These are phyloP conservation scores for Thamnophis elegans DNA, from an alignment of 2,797 vertebrate species.

Conservation along the genomic window DNA sequence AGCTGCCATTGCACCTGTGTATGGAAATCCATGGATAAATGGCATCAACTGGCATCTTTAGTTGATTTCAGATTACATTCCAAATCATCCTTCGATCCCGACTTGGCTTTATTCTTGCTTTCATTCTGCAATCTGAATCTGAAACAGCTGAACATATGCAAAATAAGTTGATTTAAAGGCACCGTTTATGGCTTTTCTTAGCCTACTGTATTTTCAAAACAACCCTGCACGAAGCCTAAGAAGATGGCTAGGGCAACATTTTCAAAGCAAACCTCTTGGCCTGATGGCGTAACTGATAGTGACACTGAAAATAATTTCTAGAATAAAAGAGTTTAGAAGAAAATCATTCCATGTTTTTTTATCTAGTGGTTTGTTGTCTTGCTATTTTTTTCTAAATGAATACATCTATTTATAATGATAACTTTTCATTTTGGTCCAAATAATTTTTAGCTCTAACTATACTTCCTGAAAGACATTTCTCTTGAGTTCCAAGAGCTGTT, in stretches of 20 bases:
- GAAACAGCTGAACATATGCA: neutral
- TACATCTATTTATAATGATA: neutral
- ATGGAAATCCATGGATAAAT: neutral
- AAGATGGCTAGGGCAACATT: neutral
- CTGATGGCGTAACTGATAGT: neutral
- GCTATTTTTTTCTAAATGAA: neutral
- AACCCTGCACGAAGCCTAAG: neutral
- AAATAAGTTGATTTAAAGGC: neutral
- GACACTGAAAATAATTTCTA: neutral
- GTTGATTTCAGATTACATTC: neutral
- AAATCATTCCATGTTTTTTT: neutral
- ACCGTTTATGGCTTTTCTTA: neutral
- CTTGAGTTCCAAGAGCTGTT: slow-evolving; percentile 23
- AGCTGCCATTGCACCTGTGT: neutral
- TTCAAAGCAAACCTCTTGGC: neutral
- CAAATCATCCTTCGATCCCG: neutral
- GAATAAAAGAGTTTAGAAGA: neutral
- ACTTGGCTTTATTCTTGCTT: too few relatives aligned
- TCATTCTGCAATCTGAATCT: neutral
- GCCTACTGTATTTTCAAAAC: neutral
- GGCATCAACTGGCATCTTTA: neutral
- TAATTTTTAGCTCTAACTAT: neutral
- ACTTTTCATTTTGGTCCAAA: neutral
- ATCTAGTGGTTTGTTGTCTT: neutral
- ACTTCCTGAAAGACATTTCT: slow-evolving; percentile 32